phyloP scores from a whole-genome alignment of 2,113 vertebrate species.

The Hoplias malabaricus region DNA sequence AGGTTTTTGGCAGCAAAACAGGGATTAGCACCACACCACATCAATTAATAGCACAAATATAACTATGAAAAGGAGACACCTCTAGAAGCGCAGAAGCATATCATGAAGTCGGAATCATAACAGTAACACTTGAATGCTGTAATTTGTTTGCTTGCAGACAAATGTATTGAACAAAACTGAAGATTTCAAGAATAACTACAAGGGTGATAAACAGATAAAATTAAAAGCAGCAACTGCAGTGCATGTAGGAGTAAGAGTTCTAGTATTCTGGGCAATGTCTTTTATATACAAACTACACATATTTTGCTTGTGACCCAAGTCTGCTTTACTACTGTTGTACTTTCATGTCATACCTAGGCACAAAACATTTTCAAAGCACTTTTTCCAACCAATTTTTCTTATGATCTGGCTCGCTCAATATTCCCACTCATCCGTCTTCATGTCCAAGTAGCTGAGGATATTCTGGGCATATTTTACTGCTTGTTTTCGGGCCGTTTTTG shows the following conservation, averaged over 20 bases:
- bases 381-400: constrained; percentile 21
- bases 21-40: constrained; percentile 41
- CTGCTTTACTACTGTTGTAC: background rate
- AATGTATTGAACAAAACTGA: constrained; percentile 52
- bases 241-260: constrained; percentile 64
- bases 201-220: constrained; percentile 47
- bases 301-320: background rate
- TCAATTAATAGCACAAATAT: constrained; percentile 27
- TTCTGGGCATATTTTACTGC: constrained; percentile 95
- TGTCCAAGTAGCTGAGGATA: constrained; percentile 93
- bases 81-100: constrained; percentile 11
- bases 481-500: constrained; percentile 90
- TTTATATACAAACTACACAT: constrained; percentile 52
- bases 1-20: constrained; percentile 50
- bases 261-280: constrained; percentile 46
- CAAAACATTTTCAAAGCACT: constrained; percentile 33
- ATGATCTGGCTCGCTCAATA: constrained; percentile 69
- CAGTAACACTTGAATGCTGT: constrained; percentile 25
- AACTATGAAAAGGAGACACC: constrained; percentile 17
- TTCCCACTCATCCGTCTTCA: constrained; percentile 98
- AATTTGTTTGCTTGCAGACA: constrained; percentile 23
- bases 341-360: constrained; percentile 9
- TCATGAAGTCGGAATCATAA: constrained; percentile 16
- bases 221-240: constrained; percentile 63
- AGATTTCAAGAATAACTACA: constrained; percentile 41